Evolutionary conservation across 1,140 invertebrate genomes (phyloP).

Genomic region (Drosophila persimilis): DNA sequence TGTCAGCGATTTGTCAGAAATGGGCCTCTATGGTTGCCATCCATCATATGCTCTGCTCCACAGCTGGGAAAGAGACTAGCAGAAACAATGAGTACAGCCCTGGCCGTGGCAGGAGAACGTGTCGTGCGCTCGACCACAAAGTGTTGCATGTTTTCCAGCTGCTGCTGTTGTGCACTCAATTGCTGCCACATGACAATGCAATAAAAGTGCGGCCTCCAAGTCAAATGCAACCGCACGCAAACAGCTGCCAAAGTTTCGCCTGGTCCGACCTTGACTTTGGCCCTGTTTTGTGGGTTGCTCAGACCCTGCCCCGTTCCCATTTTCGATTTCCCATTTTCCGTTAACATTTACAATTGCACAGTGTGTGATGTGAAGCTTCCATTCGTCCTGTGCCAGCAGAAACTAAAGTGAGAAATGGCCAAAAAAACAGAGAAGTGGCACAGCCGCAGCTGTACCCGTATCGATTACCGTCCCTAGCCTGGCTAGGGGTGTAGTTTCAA

Average conservation of each 20-base stretch:
- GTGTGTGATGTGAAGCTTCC: slow-evolving; percentile 11
- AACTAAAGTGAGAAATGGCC: slow-evolving; percentile 25
- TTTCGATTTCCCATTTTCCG: slow-evolving; percentile 6
- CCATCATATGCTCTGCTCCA: slow-evolving; percentile 29
- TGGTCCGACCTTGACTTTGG: slow-evolving; percentile 62
- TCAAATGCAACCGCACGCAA: slow-evolving; percentile 66
- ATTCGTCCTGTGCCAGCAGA: slow-evolving; percentile 1
- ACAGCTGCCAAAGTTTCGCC: slow-evolving; percentile 55
- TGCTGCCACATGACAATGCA: slow-evolving; percentile 73
- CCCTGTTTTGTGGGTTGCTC: no score
- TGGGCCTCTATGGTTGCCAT: slow-evolving; percentile 17
- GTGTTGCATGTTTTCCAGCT: slow-evolving; percentile 65
- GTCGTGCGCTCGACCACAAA: slow-evolving; percentile 65
- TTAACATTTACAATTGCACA: not conserved
- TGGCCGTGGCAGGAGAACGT: slow-evolving; percentile 40
- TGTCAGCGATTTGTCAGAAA: slow-evolving; percentile 38
- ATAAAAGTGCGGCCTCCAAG: slow-evolving; percentile 64
- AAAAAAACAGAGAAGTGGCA: slow-evolving; percentile 36
- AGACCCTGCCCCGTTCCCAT: not conserved
- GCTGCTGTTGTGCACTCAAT: slow-evolving; percentile 61
- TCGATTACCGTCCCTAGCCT: slow-evolving; percentile 26
- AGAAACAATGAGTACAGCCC: slow-evolving; percentile 1
- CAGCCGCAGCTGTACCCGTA: slow-evolving; percentile 18
- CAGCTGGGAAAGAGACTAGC: slow-evolving; percentile 4
- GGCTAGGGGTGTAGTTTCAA: slow-evolving; percentile 25